Percentiles rank a stretch among this genome's conserved stretches.
Evolutionary conservation across 1,140 invertebrate species (phyloP).

Genomic region (Dreissena rostriformis): DNA sequence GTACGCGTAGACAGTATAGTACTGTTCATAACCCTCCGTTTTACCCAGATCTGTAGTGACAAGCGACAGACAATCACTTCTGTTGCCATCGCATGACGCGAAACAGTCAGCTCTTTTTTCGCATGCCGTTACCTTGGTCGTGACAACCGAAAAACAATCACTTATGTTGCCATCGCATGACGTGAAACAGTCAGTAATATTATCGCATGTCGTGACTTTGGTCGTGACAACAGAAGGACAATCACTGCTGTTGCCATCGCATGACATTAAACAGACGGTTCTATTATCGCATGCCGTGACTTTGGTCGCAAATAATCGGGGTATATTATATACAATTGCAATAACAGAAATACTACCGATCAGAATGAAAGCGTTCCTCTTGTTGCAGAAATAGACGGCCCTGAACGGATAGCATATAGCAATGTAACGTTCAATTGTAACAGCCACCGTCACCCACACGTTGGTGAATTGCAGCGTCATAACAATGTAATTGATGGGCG

Average conservation of each 20-base stretch:
- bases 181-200: no score
- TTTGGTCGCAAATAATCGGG: conserved; percentile 71
- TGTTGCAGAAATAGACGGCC: conserved; percentile 69
- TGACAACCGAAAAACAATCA: no score
- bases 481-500: conserved; percentile 71
- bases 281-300: background rate
- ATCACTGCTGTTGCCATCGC: conserved; percentile 47
- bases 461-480: conserved; percentile 79
- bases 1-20: conserved; percentile 72
- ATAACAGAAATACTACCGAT: conserved; percentile 64
- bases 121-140: no score
- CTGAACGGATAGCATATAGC: conserved; percentile 78
- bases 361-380: conserved; percentile 67
- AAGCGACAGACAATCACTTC: conserved; percentile 56
- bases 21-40: conserved; percentile 66
- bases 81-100: conserved; percentile 58
- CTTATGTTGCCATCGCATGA: no score
- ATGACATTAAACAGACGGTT: conserved; percentile 35
- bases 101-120: background rate
- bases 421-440: conserved; percentile 78
- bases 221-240: conserved; percentile 43
- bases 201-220: no score
- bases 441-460: conserved; percentile 79
- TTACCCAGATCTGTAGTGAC: conserved; percentile 68
- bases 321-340: conserved; percentile 77